Conservation (phyloP, 92 coral and sea anemone genomes). For the Bergia puertoricense region DNA sequence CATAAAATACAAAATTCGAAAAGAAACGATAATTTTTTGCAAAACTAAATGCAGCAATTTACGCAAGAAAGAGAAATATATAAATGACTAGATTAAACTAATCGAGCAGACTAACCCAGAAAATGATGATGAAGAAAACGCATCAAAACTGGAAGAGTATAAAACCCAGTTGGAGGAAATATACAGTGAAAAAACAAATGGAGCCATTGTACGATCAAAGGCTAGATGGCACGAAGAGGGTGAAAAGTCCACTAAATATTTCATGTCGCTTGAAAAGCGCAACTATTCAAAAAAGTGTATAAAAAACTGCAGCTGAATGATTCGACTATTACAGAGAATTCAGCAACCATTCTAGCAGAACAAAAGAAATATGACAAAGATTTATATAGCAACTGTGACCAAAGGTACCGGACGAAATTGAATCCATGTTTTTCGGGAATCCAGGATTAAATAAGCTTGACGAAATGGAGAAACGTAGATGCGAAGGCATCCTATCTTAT, state of each 20-base stretch:
- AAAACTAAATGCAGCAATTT: not conserved
- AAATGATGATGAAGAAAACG: not conserved
- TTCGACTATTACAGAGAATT: not conserved
- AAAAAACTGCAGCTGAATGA: not conserved
- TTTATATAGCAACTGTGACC: conserved; percentile 6
- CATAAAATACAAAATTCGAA: not conserved
- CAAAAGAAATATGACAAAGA: not conserved
- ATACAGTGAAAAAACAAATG: not conserved
- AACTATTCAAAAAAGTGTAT: not conserved
- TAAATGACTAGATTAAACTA: not conserved
- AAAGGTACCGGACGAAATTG: not conserved
- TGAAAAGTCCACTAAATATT: conserved; percentile 8
- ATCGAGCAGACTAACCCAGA: not conserved
- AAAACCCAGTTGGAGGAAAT: not conserved
- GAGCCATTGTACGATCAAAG: not conserved
- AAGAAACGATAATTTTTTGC: not conserved
- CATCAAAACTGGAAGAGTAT: not conserved
- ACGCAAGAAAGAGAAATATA: not conserved
- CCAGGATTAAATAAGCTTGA: not conserved
- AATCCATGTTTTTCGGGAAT: not conserved
- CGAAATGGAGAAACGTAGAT: not conserved
- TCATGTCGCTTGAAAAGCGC: not conserved
- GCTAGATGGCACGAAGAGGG: conserved; percentile 10
- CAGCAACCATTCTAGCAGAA: not conserved
- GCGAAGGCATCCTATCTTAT: not conserved